Percentiles rank a stretch among this genome's conserved stretches.
phyloP scores from a whole-genome alignment of 2,888 invertebrate genomes.

The Troides oblongomaculatus region DNA sequence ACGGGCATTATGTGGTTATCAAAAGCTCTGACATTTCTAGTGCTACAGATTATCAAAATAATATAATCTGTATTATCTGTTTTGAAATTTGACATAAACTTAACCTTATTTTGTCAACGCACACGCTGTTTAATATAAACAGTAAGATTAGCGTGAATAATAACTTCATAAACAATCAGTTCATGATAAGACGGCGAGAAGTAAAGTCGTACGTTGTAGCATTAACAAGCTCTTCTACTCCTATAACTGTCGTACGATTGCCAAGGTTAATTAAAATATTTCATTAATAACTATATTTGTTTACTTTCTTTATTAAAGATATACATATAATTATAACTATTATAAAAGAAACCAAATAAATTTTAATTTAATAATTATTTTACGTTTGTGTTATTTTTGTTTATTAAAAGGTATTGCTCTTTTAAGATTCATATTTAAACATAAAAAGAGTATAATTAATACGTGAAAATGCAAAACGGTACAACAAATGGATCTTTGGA shows the following conservation, averaged over 20 bases:
- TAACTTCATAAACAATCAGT: slow-evolving; percentile 28
- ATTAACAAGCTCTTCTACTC: slow-evolving; percentile 19
- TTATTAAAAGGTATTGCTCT: not conserved
- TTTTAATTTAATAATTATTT: not conserved
- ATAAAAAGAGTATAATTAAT: not conserved
- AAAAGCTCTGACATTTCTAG: not conserved
- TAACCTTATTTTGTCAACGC: slow-evolving; percentile 28
- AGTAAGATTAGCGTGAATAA: slow-evolving; percentile 28
- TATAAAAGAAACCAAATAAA: not conserved
- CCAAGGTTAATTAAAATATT: slow-evolving; percentile 1
- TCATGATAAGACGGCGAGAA: slow-evolving; percentile 23
- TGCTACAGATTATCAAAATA: not conserved
- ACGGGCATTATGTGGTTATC: not conserved
- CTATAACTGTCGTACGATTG: slow-evolving; percentile 17
- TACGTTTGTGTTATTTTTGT: not conserved
- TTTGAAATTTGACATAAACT: slow-evolving; percentile 24
- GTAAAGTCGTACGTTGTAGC: slow-evolving; percentile 19
- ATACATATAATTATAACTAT: not conserved
- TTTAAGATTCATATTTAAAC: not conserved
- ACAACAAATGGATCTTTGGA: slow-evolving; percentile 42
- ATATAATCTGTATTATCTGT: slow-evolving; percentile 15
- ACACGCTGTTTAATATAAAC: slow-evolving; percentile 17
- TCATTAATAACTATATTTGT: slow-evolving; percentile 1
- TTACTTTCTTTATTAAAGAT: not conserved
- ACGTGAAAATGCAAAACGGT: slow-evolving; percentile 48